phyloP scores from a whole-genome alignment of 2,888 invertebrate genomes.

The Caenorhabditis angaria region DNA sequence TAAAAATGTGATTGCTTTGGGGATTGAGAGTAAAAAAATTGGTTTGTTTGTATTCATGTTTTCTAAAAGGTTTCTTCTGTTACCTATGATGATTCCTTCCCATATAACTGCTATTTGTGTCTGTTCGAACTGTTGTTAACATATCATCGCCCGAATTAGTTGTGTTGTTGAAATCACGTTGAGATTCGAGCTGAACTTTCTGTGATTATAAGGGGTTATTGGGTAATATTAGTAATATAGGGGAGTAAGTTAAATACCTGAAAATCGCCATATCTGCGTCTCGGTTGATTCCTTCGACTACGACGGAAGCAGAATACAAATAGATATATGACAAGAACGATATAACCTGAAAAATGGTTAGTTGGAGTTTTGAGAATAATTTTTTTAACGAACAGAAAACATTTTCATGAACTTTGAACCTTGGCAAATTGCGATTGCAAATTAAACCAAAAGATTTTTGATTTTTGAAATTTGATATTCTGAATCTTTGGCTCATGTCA shows the following conservation, averaged over 20 bases:
- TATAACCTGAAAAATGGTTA: conserved; percentile 52
- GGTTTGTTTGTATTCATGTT: background rate
- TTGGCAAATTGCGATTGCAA: too few species aligned
- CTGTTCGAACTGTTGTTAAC: conserved; percentile 43
- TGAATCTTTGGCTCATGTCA: too few species aligned
- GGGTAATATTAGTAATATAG: background rate
- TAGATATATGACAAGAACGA: conserved; percentile 58
- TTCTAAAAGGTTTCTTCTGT: background rate
- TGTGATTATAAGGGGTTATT: background rate
- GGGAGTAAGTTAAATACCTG: too few species aligned
- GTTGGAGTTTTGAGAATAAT: conserved; percentile 3
- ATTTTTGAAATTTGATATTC: too few species aligned
- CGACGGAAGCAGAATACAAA: conserved; percentile 60
- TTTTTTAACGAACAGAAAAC: background rate
- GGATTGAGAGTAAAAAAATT: background rate
- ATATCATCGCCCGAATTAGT: conserved; percentile 43
- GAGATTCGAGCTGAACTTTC: conserved; percentile 37
- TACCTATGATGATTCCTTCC: conserved; percentile 56
- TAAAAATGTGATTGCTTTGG: background rate
- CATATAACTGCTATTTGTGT: conserved; percentile 47
- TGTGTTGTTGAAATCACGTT: conserved; percentile 46
- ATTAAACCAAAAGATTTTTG: too few species aligned
- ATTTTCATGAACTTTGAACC: background rate
- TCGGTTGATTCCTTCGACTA: conserved; percentile 53
- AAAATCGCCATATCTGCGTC: conserved; percentile 61